phyloP scores from a whole-genome alignment of 2,888 invertebrate species.

The Pandemis corylana region DNA sequence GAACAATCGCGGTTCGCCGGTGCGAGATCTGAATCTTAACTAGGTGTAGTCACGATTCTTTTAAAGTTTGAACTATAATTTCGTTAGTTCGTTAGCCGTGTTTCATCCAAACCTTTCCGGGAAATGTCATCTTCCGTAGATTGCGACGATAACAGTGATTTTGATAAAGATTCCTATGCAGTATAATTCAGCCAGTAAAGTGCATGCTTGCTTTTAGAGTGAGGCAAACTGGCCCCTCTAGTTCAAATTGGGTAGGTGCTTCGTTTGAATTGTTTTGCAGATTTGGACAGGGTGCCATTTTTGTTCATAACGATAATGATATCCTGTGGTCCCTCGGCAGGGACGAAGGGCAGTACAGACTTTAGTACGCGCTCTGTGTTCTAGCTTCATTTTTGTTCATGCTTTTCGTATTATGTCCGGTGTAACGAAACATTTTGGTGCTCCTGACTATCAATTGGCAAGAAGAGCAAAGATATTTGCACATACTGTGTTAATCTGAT shows the following conservation, averaged over 20 bases:
- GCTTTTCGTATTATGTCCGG: too few species aligned
- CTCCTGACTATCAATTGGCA: neutral
- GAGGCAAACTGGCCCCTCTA: neutral
- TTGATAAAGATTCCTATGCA: neutral
- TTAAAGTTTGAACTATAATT: constrained; percentile 41
- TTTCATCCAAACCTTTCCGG: constrained; percentile 16
- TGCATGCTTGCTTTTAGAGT: neutral
- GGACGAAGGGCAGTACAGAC: too few species aligned
- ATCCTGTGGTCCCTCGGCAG: too few species aligned
- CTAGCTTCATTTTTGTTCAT: too few species aligned
- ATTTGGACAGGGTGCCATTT: neutral
- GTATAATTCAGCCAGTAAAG: neutral
- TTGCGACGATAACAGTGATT: neutral
- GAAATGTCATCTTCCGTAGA: constrained; percentile 14
- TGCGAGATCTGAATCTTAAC: constrained; percentile 79
- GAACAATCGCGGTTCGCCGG: constrained; percentile 68
- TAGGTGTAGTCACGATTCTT: constrained; percentile 74
- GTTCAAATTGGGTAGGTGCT: neutral
- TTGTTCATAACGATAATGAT: neutral
- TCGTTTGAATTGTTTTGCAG: neutral
- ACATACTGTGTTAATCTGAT: neutral
- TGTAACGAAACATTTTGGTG: neutral
- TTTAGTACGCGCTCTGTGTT: too few species aligned
- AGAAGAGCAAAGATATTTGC: neutral
- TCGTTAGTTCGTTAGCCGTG: constrained; percentile 15